Conservation (phyloP, 2,797 vertebrate genomes). For the Sebastes elongatus region DNA sequence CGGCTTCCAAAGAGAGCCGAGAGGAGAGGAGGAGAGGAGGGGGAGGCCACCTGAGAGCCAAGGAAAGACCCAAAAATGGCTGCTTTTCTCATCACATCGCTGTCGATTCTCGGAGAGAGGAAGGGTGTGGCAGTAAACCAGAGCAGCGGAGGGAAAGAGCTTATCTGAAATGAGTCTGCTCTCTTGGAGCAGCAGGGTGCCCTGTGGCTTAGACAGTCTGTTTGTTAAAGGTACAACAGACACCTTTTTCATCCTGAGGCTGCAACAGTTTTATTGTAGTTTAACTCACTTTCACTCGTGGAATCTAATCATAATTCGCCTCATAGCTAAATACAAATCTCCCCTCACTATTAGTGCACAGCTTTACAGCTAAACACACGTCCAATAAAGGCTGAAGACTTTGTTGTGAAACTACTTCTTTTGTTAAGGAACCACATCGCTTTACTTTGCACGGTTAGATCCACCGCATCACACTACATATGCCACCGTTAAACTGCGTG, state of each 20-base stretch:
- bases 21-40: background rate
- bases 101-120: slow-evolving; percentile 2
- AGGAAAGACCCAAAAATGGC: slow-evolving; percentile 20
- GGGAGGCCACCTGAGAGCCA: slow-evolving; percentile 33
- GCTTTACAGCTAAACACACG: background rate
- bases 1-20: slow-evolving; percentile 24
- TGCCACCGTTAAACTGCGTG: no score
- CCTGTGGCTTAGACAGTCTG: slow-evolving; percentile 2
- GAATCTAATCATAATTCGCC: no score
- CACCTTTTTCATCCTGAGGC: background rate
- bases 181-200: slow-evolving; percentile 8
- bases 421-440: no score
- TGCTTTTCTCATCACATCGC: slow-evolving; percentile 36
- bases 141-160: slow-evolving; percentile 2
- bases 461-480: no score
- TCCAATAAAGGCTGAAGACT: background rate
- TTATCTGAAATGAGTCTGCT: slow-evolving; percentile 47
- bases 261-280: background rate
- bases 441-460: no score
- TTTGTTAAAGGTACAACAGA: slow-evolving; percentile 2
- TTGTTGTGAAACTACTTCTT: no score
- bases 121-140: slow-evolving; percentile 31
- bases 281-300: background rate
- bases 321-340: background rate
- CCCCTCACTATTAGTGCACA: background rate